Evolutionary conservation across 2,888 invertebrate species (phyloP), one percentile per base, ranked within the genome.

Genomic region (Idaea straminata): DNA sequence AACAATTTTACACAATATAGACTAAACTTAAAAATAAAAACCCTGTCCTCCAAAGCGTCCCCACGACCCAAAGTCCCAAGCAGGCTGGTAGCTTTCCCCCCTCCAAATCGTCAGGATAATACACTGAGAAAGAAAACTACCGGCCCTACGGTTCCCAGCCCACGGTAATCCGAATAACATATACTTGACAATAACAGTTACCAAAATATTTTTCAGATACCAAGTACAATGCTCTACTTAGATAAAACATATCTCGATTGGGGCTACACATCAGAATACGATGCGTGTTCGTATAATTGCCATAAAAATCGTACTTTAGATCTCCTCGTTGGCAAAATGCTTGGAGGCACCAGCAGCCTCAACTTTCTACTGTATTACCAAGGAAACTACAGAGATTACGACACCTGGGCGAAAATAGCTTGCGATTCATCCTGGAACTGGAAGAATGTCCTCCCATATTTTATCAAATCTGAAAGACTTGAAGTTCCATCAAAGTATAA

Each of bases 331-430:
- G 83, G 82, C 0, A 80, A 74, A 66, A 77, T 81, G 62, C 69
- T 85, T 4, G 85, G 85, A n/a, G 86, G 85, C 3, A 67, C 74
- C 34, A 82, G 81, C 16, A 69, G 74, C 16, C 63, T 76, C 5
- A 80, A 80, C 62, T 74, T 71, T 5, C 68, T 80, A 70, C 59
- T 72, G 0, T 83, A 83, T 61, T 72, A 72, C 1, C 70, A 82
- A 64, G 83, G 84, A 0, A 69, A 69, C 15, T 73, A 75, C 5
- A 61, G 59, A 2, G 80, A 83, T 62, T 84, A 72, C 59, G 64
- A 82, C 13, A 57, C 47, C 5, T 81, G 83, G 78, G 78, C 73
- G 2, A 62, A 67, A 15, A 66, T 69, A 6, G 70, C 69, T 0
- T 68, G 71, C 5, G 79, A 83, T 59, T 57, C 71, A 3, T 68